Base-by-base conservation (phyloP, 2,797 vertebrate genomes). In the Phrynocephalus forsythii region DNA sequence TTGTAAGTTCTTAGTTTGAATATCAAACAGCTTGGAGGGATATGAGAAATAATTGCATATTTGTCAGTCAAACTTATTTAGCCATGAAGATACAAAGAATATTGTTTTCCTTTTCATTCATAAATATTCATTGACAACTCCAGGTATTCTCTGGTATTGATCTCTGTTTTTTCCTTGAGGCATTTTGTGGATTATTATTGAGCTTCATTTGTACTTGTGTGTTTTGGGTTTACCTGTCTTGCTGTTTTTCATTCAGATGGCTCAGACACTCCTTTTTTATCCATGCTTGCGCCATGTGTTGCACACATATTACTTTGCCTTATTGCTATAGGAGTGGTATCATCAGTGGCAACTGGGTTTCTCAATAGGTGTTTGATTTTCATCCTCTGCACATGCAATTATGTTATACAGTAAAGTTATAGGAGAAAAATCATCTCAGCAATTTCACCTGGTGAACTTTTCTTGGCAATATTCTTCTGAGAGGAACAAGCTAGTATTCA, bases 131-230 rank as follows among this genome's bases (percentile, higher is more conserved):
- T 52, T 89, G 92, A 87, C 79, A 88, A 22, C 38, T 84, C 50
- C 69, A 85, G 18, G 56, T 67, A 83, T 38, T 60, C 13, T 75
- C 66, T 80, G 44, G 11, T 86, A 84, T 90, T 86, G 78, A 72
- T 92, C 87, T 90, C 52, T 10, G 15, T 56, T 85, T 10, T 60
- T 90, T 91, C 87, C 52, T 90, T 89, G 85, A 75, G 30, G 85
- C 67, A 83, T 87, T 5, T 60, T 63, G 78, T 79, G 28, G 30
- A 81, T 81, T 71, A 81, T 73, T 81, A 73, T 48, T 63, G 56
- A 38, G 20, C n/a, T 56, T 26, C 72, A 79, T 38, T 26, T 86
- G 5, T 66, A 6, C 13, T 26, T 13, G 5, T 79, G 26, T 60
- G 72, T 80, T 71, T 18, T 60, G 4, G 30, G 9, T 60, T 48